Evolutionary conservation across 2,888 invertebrate species (phyloP).

Genomic region (Chaitophorus viminalis): DNA sequence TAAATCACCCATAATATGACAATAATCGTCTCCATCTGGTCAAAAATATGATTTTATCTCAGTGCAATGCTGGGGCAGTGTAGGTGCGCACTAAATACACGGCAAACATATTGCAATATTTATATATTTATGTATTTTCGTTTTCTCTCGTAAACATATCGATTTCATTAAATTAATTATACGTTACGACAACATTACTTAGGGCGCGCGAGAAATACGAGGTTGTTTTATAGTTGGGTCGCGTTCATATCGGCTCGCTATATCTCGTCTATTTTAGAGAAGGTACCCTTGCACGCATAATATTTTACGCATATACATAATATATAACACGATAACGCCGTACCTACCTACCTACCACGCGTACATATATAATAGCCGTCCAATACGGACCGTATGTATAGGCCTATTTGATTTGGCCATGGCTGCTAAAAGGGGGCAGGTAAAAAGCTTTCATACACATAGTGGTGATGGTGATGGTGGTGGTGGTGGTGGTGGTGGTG

Average conservation of each 20-base stretch:
- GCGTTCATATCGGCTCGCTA: constrained; percentile 1
- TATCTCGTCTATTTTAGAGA: constrained; percentile 15
- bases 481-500: background rate
- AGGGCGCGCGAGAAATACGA: background rate
- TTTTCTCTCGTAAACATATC: background rate
- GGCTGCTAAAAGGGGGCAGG: constrained; percentile 57
- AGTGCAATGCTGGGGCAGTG: no score
- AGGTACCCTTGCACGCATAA: background rate
- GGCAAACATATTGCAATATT: background rate
- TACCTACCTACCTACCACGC: background rate
- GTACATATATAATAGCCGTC: background rate
- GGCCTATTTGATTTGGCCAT: constrained; percentile 47
- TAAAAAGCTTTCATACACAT: constrained; percentile 60
- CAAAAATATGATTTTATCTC: no score
- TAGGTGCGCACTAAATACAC: no score
- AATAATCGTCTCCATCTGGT: no score
- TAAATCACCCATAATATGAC: no score
- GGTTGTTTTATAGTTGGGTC: constrained; percentile 24
- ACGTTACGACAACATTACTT: background rate
- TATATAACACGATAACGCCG: background rate
- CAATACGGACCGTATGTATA: constrained; percentile 19
- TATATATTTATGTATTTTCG: background rate
- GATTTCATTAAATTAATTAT: background rate
- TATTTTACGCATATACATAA: constrained; percentile 19
- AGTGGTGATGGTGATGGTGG: constrained; percentile 1